phyloP scores from a whole-genome alignment of 2,888 invertebrate genomes.

The Cordilura impudica region DNA sequence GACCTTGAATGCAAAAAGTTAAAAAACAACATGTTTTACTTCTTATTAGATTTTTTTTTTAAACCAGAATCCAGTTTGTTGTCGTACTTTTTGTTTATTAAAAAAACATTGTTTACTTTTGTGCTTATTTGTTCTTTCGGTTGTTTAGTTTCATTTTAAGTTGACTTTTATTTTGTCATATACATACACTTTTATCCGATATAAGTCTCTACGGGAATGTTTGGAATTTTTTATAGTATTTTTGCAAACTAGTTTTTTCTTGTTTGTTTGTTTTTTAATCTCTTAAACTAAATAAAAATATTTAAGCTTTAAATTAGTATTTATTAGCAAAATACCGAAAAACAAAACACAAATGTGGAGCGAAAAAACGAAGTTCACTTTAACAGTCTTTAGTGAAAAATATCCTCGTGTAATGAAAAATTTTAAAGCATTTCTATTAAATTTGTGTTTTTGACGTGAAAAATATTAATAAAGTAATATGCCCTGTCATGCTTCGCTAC shows the following conservation, averaged over 20 bases:
- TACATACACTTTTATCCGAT: slow-evolving; percentile 4
- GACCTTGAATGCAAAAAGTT: slow-evolving; percentile 53
- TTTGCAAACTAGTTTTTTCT: background rate
- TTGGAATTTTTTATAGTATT: slow-evolving; percentile 11
- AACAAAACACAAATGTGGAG: too few species aligned
- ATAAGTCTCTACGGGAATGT: slow-evolving; percentile 3
- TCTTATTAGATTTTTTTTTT: slow-evolving; percentile 22
- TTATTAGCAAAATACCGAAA: too few species aligned
- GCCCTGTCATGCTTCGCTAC: too few species aligned
- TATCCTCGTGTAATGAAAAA: too few species aligned
- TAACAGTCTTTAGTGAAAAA: too few species aligned
- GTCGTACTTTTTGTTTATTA: slow-evolving; percentile 6
- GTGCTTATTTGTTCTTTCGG: slow-evolving; percentile 1
- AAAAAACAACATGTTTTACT: slow-evolving; percentile 44
- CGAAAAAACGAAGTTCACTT: too few species aligned
- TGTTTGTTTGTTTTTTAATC: background rate
- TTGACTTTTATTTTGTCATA: slow-evolving; percentile 35
- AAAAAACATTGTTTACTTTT: slow-evolving; percentile 8
- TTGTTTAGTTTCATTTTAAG: slow-evolving; percentile 23
- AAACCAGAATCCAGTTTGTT: slow-evolving; percentile 20
- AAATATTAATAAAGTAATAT: too few species aligned
- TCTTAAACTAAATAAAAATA: too few species aligned
- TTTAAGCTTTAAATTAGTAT: too few species aligned
- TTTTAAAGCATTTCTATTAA: too few species aligned
- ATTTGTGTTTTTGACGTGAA: too few species aligned